These are phyloP conservation scores for Gasterosteus nipponicus DNA, from an alignment of 2,113 vertebrate species.

Conservation along the genomic window DNA sequence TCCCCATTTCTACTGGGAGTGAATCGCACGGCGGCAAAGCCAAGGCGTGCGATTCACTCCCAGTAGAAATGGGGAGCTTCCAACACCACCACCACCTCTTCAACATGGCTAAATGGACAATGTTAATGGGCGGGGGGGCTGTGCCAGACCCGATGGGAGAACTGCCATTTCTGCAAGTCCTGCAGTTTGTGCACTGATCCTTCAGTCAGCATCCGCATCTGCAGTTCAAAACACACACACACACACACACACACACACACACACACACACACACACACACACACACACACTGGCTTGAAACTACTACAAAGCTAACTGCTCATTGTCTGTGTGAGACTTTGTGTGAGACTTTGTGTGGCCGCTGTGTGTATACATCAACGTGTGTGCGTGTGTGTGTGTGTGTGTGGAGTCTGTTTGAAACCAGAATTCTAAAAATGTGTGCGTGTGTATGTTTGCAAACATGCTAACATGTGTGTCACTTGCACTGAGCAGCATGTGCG, in stretches of 20 bases:
- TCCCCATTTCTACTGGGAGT: too few species aligned
- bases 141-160: constrained; percentile 66
- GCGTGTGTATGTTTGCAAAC: constrained; percentile 11
- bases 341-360: constrained; percentile 54
- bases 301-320: constrained; percentile 65
- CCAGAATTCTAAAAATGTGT: constrained; percentile 36
- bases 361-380: constrained; percentile 24
- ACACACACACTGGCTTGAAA: constrained; percentile 53
- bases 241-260: too few species aligned
- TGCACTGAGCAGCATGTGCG: constrained; percentile 53
- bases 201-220: constrained; percentile 71
- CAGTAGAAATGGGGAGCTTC: constrained; percentile 57
- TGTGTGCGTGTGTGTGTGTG: constrained; percentile 23
- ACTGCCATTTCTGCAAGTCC: constrained; percentile 70
- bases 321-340: constrained; percentile 60
- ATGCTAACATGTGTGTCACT: constrained; percentile 16
- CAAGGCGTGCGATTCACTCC: constrained; percentile 67
- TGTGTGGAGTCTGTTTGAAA: constrained; percentile 59
- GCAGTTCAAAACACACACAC: constrained; percentile 59
- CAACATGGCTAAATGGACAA: constrained; percentile 57
- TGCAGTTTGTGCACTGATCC: constrained; percentile 67
- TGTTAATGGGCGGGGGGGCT: constrained; percentile 54
- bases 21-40: too few species aligned
- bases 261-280: too few species aligned
- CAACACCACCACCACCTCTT: constrained; percentile 41